Evolutionary conservation across 2,113 vertebrate genomes (phyloP), one percentile per base, ranked within the genome.

Genomic region (Cryptomyrus ogoouensis): DNA sequence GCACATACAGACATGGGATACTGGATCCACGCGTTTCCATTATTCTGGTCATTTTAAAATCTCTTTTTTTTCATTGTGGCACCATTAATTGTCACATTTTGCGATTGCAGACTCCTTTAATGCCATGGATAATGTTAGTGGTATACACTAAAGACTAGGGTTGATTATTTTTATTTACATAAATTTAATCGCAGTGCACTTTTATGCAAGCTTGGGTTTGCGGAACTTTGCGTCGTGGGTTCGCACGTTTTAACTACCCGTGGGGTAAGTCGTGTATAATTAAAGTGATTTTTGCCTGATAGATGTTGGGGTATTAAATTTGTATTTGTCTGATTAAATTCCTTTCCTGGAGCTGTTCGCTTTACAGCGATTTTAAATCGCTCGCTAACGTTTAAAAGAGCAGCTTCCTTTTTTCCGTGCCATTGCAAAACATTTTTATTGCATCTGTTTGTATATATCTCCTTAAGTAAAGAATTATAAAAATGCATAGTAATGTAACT

Each of bases 151-250:
- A 80, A 80, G 74, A 6, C 74, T 80, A 39, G 4, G 13, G 5
- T 35, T 77, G 13, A 77, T 77, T 77, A 39, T 77, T 19, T 53
- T 49, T 77, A 39, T 77, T 42, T 80, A 7, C 74, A 42, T 42
- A 42, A 19, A 87, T 90, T 13, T 80, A 50, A 49, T 83, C 31
- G 90, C 84, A 83, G 83, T 91, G 91, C 91, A 92, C 91, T 92
- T 90, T 91, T 87, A 80, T 89, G 89, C 91, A 92, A 83, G 87
- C 50, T 83, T 8, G n/a, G n/a, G 19, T 85, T 90, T 49, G 89
- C 35, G 50, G 42, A 62, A 84, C 49, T 31, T 49, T 85, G 85
- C 87, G 2, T 24, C 27, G 46, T 47, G 17, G 24, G 46, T 35
- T 39, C 13, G 74, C 46, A 88, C 62, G 42, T 74, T 47, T 74